Percentiles rank a stretch among this genome's conserved stretches.
phyloP scores from a whole-genome alignment of 2,797 vertebrate genomes.

The Oreochromis grahami region DNA sequence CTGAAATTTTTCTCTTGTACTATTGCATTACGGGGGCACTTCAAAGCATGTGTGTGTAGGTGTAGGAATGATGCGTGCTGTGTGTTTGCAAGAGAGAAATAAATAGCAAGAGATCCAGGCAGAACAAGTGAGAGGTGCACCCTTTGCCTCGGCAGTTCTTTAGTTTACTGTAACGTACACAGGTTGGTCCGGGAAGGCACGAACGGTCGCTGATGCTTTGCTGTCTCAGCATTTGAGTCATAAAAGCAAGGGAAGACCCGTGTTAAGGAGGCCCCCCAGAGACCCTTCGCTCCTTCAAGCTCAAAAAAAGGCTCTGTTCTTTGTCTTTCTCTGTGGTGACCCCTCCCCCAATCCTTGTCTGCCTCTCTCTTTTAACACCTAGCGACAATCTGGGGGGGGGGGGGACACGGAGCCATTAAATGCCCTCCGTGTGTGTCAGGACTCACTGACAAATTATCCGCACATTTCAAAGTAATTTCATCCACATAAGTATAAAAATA shows the following conservation, averaged over 20 bases:
- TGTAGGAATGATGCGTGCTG: background rate
- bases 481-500: background rate
- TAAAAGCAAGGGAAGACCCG: conserved; percentile 48
- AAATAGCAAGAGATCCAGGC: conserved; percentile 15
- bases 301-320: conserved; percentile 64
- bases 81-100: background rate
- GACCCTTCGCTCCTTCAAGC: conserved; percentile 43
- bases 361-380: conserved; percentile 72
- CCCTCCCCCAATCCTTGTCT: conserved; percentile 71
- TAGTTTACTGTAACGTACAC: conserved; percentile 35
- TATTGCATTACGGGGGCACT: background rate
- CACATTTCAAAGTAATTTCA: background rate
- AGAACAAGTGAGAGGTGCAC: background rate
- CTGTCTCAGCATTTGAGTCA: conserved; percentile 62
- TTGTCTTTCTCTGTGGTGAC: conserved; percentile 73
- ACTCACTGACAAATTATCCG: conserved; percentile 21
- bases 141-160: background rate
- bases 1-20: background rate
- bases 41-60: conserved; percentile 15
- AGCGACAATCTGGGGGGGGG: conserved; percentile 43
- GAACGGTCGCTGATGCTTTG: conserved; percentile 17
- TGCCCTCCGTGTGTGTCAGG: conserved; percentile 43
- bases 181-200: background rate
- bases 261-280: conserved; percentile 31
- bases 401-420: conserved; percentile 9